phyloP scores from a whole-genome alignment of 2,797 vertebrate species.

The Rallus crepitans region DNA sequence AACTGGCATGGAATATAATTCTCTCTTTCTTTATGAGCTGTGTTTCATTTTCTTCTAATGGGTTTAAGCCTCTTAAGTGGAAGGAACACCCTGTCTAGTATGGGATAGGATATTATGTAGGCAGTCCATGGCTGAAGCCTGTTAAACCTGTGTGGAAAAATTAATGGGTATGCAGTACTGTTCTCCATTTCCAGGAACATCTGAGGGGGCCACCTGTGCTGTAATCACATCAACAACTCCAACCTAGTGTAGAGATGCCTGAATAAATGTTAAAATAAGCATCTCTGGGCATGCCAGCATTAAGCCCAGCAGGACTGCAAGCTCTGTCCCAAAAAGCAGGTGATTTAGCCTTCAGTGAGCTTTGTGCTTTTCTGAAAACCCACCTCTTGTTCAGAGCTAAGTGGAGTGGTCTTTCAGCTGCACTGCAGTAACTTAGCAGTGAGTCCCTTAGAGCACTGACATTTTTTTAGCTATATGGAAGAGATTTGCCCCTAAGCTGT shows the following conservation, averaged over 20 bases:
- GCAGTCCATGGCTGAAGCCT: background rate
- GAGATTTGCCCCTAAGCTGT: background rate
- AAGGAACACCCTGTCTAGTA: background rate
- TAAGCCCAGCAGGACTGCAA: background rate
- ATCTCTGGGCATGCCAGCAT: background rate
- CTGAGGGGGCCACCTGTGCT: background rate
- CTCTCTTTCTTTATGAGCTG: background rate
- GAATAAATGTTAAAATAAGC: background rate
- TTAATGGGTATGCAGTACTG: background rate
- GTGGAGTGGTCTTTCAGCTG: background rate
- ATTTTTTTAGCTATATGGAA: background rate
- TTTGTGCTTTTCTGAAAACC: background rate
- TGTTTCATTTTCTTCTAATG: background rate
- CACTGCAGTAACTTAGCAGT: background rate
- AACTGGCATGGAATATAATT: background rate
- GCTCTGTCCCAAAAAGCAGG: background rate
- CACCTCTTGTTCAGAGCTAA: background rate
- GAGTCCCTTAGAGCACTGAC: background rate
- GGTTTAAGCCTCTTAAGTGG: background rate
- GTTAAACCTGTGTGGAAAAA: background rate
- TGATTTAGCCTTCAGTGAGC: background rate
- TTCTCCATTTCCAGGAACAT: background rate
- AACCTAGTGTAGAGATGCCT: background rate
- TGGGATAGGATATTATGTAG: background rate
- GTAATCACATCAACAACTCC: background rate